Evolutionary conservation across 2,797 vertebrate genomes (phyloP).

Genomic region (Gymnocypris eckloni): DNA sequence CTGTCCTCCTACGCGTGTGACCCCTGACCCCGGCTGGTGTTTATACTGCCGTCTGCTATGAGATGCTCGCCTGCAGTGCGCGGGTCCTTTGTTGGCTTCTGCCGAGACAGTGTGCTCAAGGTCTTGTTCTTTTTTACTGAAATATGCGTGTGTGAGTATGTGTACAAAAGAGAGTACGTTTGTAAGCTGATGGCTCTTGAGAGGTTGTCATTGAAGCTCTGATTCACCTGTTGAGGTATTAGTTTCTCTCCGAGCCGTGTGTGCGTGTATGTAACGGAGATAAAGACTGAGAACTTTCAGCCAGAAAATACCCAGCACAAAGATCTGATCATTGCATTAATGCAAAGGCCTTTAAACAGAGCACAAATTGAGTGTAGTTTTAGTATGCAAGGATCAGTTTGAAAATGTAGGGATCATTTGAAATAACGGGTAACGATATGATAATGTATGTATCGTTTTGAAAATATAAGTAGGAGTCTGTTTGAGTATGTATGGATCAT

Average conservation of each 20-base stretch:
- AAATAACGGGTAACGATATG: neutral
- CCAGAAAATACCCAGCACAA: neutral
- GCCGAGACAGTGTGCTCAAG: conserved; percentile 53
- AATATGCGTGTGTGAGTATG: neutral
- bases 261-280: conserved; percentile 16
- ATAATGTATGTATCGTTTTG: neutral
- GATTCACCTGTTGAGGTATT: conserved; percentile 44
- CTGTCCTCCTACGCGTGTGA: conserved; percentile 12
- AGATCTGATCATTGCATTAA: neutral
- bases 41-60: conserved; percentile 46
- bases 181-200: conserved; percentile 19
- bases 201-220: conserved; percentile 33
- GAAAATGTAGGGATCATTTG: neutral
- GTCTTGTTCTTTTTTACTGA: conserved; percentile 35
- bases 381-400: neutral
- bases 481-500: neutral
- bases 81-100: conserved; percentile 66
- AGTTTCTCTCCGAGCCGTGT: conserved; percentile 67
- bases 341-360: neutral
- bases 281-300: neutral
- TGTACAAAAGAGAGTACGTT: conserved; percentile 44
- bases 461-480: neutral
- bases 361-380: neutral
- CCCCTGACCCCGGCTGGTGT: conserved; percentile 43
- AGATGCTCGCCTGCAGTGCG: conserved; percentile 20